Evolutionary conservation across 2,113 vertebrate genomes (phyloP), one percentile per base, ranked within the genome.

Genomic region (Poeciliopsis turrubarensis): DNA sequence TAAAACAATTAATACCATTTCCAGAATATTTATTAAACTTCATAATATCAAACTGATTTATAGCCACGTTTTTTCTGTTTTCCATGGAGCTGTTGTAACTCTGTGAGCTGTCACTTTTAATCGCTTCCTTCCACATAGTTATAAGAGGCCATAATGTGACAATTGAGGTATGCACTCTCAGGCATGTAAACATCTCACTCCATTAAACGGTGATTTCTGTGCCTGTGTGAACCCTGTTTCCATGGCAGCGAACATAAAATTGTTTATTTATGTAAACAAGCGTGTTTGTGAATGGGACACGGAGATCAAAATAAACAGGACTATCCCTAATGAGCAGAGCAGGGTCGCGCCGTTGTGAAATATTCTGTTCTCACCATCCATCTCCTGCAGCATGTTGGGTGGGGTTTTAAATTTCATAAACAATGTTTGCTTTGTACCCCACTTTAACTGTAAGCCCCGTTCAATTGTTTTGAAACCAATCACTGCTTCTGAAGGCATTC

Each of bases 221-320:
- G 65, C 65, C 77, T 83, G 81, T 65, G 82, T 73, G 89, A 84
- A 86, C 79, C 73, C 64, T n/a, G 85, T 91, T 80, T 80, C 86
- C 84, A 86, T 87, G 69, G 84, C 78, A 83, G 80, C 89, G 79
- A 89, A 84, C 81, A 73, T 44, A 83, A 80, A 54, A 75, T 68
- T 87, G 84, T 86, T 91, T 88, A 82, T 89, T 84, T 80, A 85
- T 89, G 89, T 86, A 89, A 92, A 92, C 85, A 87, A 68, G 75
- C 34, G 4, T 87, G 78, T 87, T 90, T 90, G 87, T 75, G 80
- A 78, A 90, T 80, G 75, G 88, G 80, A 88, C 79, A 73, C 78
- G 79, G 72, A 83, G 80, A 90, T 88, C 86, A 80, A 82, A 78
- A 78, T 60, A 74, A 86, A 90, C 79, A 90, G 25, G 70, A 37